These are phyloP conservation scores for Phrynocephalus versicolor DNA, from an alignment of 2,113 vertebrate species.

Conservation along the genomic window DNA sequence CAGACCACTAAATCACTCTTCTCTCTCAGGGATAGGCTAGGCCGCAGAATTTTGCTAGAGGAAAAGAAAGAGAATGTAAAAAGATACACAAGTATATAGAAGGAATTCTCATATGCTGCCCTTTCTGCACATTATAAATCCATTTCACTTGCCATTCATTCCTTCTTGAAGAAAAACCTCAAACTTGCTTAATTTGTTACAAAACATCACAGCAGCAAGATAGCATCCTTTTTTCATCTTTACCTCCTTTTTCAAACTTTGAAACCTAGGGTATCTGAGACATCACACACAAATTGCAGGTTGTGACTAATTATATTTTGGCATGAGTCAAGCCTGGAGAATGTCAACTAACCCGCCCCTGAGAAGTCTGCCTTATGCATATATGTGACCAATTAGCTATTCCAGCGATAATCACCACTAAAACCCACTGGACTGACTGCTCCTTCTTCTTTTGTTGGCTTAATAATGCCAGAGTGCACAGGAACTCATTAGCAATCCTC, in stretches of 20 bases:
- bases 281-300: slow-evolving; percentile 16
- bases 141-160: slow-evolving; percentile 19
- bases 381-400: slow-evolving; percentile 37
- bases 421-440: slow-evolving; percentile 15
- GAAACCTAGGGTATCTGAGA: not conserved
- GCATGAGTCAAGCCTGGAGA: slow-evolving; percentile 14
- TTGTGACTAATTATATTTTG: slow-evolving; percentile 33
- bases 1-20: not conserved
- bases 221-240: not conserved
- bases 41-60: not conserved
- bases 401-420: slow-evolving; percentile 15
- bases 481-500: slow-evolving; percentile 43
- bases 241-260: slow-evolving; percentile 4
- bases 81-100: not conserved
- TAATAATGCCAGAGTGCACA: slow-evolving; percentile 22
- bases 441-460: slow-evolving; percentile 20
- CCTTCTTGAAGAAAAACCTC: slow-evolving; percentile 25
- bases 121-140: slow-evolving; percentile 1
- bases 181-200: slow-evolving; percentile 15
- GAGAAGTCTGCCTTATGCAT: not conserved
- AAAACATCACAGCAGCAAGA: slow-evolving; percentile 24
- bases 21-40: not conserved
- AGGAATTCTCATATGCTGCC: slow-evolving; percentile 6
- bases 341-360: not conserved
- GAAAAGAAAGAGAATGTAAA: slow-evolving; percentile 14